phyloP scores from a whole-genome alignment of 2,113 vertebrate genomes.

The Tonatia bakeri region DNA sequence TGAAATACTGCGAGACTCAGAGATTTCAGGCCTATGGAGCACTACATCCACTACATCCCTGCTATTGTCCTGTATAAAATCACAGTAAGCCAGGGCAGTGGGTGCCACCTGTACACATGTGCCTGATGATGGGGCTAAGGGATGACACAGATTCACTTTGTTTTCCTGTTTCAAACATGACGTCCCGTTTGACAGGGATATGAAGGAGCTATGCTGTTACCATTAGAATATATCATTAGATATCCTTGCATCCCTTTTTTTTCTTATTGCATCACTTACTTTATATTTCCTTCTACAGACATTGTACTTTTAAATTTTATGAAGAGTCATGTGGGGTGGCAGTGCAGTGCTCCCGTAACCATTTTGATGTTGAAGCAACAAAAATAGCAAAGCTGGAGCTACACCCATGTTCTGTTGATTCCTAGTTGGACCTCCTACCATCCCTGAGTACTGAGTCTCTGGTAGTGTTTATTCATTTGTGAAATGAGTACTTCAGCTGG shows the following conservation, averaged over 20 bases:
- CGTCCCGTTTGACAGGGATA: not conserved
- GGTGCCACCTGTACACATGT: not conserved
- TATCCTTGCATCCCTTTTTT: not conserved
- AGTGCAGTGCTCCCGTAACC: not conserved
- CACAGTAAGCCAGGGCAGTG: not conserved
- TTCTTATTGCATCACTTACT: not conserved
- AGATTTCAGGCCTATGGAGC: not conserved
- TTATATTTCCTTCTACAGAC: not conserved
- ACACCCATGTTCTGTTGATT: not conserved
- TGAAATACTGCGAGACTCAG: not conserved
- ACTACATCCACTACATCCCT: not conserved
- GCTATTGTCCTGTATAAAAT: not conserved
- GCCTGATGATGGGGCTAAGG: too few species aligned
- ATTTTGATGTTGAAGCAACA: not conserved
- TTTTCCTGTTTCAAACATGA: not conserved
- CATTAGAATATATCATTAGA: not conserved
- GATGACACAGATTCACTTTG: not conserved
- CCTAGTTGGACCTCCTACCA: not conserved
- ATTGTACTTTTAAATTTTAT: not conserved
- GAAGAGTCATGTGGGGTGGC: not conserved
- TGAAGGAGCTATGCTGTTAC: not conserved
- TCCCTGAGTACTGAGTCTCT: not conserved
- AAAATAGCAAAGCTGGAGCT: not conserved
- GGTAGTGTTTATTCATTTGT: not conserved
- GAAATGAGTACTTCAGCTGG: not conserved